These are phyloP conservation scores for Lycopodina hypogea DNA, from an alignment of 37 sponge, comb jelly and placozoan species.

Conservation along the genomic window DNA sequence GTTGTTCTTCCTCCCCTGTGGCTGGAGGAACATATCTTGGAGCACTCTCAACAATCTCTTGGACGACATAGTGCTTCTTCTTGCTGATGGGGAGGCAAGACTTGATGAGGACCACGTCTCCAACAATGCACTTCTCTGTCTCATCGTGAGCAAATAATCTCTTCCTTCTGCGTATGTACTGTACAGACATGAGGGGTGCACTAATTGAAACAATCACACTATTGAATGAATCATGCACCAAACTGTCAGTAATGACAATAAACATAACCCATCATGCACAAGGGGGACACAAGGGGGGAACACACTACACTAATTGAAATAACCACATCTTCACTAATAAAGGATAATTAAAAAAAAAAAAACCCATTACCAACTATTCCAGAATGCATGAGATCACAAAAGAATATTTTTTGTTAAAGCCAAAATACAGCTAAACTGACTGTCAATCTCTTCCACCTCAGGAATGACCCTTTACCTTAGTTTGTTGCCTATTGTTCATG, in stretches of 20 bases:
- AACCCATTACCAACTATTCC: no score
- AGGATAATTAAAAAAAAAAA: no score
- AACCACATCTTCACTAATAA: no score
- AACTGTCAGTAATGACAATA: not conserved
- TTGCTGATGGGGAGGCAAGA: conserved; percentile 66
- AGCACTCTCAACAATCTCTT: conserved; percentile 65
- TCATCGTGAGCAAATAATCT: conserved; percentile 79
- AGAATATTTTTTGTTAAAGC: no score
- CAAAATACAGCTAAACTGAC: no score
- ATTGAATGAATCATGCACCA: not conserved
- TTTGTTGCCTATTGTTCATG: no score
- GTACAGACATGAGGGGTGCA: not conserved
- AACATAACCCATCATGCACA: not conserved
- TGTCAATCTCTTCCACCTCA: no score
- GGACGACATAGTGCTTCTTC: conserved; percentile 62
- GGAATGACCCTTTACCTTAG: no score
- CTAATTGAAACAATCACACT: not conserved
- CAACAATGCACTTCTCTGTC: conserved; percentile 57
- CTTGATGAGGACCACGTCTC: conserved; percentile 76
- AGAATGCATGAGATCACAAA: no score
- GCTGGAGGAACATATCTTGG: conserved; percentile 33
- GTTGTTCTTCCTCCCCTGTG: not conserved
- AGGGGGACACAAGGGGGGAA: no score
- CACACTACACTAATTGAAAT: no score
- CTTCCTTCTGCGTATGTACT: conserved; percentile 50